These are phyloP conservation scores for Octomys mimax DNA, from an alignment of 2,797 vertebrate genomes.

Conservation along the genomic window DNA sequence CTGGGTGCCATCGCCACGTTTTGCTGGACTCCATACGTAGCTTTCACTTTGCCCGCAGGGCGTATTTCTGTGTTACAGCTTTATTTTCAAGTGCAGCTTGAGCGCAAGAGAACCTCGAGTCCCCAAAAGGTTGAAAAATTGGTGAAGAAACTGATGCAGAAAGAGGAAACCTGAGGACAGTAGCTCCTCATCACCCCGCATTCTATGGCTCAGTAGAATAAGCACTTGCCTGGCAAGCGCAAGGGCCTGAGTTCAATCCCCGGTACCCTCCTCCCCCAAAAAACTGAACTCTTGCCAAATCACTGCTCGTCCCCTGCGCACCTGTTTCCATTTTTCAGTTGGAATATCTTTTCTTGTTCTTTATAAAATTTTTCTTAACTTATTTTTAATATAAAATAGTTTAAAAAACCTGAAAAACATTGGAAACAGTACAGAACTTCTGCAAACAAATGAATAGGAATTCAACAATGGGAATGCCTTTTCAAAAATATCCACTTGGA, in stretches of 20 bases:
- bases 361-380: no score
- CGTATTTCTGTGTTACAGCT: slow-evolving; percentile 63
- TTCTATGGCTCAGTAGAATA: no score
- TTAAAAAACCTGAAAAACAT: no score
- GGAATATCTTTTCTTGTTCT: background rate
- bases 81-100: slow-evolving; percentile 70
- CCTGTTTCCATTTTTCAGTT: slow-evolving; percentile 42
- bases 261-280: no score
- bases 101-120: slow-evolving; percentile 20
- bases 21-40: slow-evolving; percentile 24
- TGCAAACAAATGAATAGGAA: no score
- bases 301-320: slow-evolving; percentile 10
- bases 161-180: slow-evolving; percentile 21
- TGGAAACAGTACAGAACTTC: no score
- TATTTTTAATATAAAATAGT: no score
- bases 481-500: background rate
- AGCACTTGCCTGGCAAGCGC: no score
- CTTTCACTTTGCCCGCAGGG: slow-evolving; percentile 55
- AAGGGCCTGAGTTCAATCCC: no score
- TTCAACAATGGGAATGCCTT: background rate
- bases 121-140: slow-evolving; percentile 69
- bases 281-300: background rate
- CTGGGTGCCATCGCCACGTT: background rate
- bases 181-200: slow-evolving; percentile 51
- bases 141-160: slow-evolving; percentile 66